Percentiles rank a stretch among this genome's conserved stretches.
Conservation (phyloP, 2,888 invertebrate species). For the Drosophila testacea region DNA sequence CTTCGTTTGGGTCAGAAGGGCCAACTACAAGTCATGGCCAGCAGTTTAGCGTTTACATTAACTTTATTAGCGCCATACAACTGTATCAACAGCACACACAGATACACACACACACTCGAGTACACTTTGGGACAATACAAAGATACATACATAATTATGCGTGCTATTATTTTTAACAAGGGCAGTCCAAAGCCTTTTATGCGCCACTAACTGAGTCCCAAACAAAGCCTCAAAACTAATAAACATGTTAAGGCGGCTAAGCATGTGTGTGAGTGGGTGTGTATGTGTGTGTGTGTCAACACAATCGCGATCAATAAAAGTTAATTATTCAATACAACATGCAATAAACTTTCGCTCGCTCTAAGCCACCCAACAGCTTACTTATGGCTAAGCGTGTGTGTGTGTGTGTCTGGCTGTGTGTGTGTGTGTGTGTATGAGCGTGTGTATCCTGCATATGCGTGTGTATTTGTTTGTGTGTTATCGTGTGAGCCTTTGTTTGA, state of each 20-base stretch:
- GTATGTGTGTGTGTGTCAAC: conserved; percentile 29
- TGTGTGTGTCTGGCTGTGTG: conserved; percentile 9
- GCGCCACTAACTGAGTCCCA: conserved; percentile 54
- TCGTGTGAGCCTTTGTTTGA: conserved; percentile 54
- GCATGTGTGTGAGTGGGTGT: conserved; percentile 13
- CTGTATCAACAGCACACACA: conserved; percentile 42
- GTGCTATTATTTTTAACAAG: conserved; percentile 64
- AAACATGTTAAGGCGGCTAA: conserved; percentile 57
- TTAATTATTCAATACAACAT: conserved; percentile 80
- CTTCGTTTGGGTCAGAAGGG: conserved; percentile 45
- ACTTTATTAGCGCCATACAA: conserved; percentile 71
- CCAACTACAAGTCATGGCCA: conserved; percentile 64
- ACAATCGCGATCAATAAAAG: conserved; percentile 77
- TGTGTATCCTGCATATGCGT: conserved; percentile 12
- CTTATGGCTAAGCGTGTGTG: conserved; percentile 43
- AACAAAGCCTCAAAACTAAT: conserved; percentile 74
- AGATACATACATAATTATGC: conserved; percentile 60
- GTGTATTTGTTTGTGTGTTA: conserved; percentile 5
- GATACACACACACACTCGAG: conserved; percentile 10
- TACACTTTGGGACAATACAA: conserved; percentile 13
- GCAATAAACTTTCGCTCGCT: conserved; percentile 63
- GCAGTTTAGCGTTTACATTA: conserved; percentile 69
- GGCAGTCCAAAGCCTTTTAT: conserved; percentile 52
- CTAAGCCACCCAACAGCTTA: conserved; percentile 60
- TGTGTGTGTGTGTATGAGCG: conserved; percentile 10